These are phyloP conservation scores for Hypolimnas misippus DNA, from an alignment of 2,888 invertebrate species.

Conservation along the genomic window DNA sequence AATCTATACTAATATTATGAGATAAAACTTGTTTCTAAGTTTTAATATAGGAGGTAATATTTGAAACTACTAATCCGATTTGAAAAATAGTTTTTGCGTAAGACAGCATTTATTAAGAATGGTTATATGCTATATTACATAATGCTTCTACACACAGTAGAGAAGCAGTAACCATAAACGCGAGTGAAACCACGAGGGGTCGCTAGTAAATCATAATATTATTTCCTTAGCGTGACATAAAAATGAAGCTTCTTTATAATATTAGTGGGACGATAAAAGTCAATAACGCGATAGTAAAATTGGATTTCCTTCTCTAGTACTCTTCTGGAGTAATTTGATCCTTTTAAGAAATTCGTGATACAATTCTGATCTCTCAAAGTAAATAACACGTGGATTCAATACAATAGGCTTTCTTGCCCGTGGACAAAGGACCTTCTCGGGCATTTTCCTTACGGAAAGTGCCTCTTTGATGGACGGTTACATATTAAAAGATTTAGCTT, in stretches of 20 bases:
- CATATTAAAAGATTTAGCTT: conserved; percentile 19
- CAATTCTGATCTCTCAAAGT: conserved; percentile 23
- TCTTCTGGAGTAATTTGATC: not conserved
- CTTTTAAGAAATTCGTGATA: conserved; percentile 8
- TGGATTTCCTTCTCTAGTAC: not conserved
- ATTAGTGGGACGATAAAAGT: not conserved
- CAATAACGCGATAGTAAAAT: not conserved
- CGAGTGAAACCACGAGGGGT: no score
- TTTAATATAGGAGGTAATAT: no score
- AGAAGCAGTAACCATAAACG: no score
- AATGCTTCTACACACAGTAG: no score
- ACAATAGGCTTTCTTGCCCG: conserved; percentile 26
- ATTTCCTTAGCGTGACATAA: no score
- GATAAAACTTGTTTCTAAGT: no score
- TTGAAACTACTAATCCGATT: no score
- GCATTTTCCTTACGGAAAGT: conserved; percentile 26
- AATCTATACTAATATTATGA: no score
- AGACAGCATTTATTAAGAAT: no score
- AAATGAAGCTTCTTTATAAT: not conserved
- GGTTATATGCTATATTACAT: no score
- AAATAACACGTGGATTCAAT: conserved; percentile 27
- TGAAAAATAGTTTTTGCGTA: no score
- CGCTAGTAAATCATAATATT: no score
- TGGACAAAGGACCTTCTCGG: conserved; percentile 17
- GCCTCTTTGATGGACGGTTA: conserved; percentile 17